phyloP scores from a whole-genome alignment of 2,888 invertebrate genomes.

The Cordilura impudica region DNA sequence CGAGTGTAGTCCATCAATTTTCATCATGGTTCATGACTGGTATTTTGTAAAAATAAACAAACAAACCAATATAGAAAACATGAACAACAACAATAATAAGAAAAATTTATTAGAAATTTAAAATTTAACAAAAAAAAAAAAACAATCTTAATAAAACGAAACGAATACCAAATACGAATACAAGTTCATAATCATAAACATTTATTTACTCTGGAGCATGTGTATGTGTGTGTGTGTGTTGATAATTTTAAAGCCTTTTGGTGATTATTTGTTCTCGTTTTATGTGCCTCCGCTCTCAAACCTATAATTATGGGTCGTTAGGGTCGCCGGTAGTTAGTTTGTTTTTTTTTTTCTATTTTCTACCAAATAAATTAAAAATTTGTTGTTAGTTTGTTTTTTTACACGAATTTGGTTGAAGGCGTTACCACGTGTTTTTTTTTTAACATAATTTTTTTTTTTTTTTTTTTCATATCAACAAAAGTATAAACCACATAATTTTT shows the following conservation, averaged over 20 bases:
- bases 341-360: slow-evolving; percentile 33
- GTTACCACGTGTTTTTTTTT: slow-evolving; percentile 56
- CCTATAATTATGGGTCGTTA: slow-evolving; percentile 65
- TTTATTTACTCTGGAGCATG: neutral
- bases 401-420: slow-evolving; percentile 45
- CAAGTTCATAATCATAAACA: neutral
- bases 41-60: neutral
- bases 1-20: slow-evolving; percentile 6
- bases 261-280: slow-evolving; percentile 58
- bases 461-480: slow-evolving; percentile 15
- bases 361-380: slow-evolving; percentile 48
- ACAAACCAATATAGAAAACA: too few relatives aligned
- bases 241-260: slow-evolving; percentile 49
- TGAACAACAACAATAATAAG: slow-evolving; percentile 8
- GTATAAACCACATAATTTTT: slow-evolving; percentile 41
- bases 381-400: slow-evolving; percentile 31
- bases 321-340: slow-evolving; percentile 60
- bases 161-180: slow-evolving; percentile 1
- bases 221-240: slow-evolving; percentile 3
- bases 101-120: slow-evolving; percentile 29
- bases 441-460: slow-evolving; percentile 32
- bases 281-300: slow-evolving; percentile 51
- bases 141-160: slow-evolving; percentile 2
- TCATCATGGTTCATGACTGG: slow-evolving; percentile 1
- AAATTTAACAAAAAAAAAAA: slow-evolving; percentile 21